Evolutionary conservation across 2,797 vertebrate genomes (phyloP), one percentile per base, ranked within the genome.

Genomic region (Falco cherrug): DNA sequence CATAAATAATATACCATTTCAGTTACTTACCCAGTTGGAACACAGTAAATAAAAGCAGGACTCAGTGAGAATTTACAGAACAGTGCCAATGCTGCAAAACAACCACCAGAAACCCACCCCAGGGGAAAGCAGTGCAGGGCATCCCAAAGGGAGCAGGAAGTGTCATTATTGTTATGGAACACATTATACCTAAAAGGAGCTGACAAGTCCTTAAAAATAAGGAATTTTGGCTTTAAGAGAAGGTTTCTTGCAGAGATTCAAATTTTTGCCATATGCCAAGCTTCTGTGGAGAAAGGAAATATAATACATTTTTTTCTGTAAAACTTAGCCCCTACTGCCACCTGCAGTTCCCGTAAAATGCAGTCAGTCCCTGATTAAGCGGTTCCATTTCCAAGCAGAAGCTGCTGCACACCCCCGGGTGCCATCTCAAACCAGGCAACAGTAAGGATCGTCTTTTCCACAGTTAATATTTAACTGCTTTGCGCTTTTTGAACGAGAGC

Each of bases 261-360:
- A 17, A 3, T 69, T 82, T 93, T 83, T 91, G 57, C 86, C 51
- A 64, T 29, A 61, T 76, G 81, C 43, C 37, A 77, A 59, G 37
- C 50, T 64, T 83, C 68, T 31, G 50, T 39, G 20, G 35, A 89
- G 56, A 83, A 54, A 31, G 47, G 48, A 63, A 78, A 61, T 13
- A 7, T 16, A 50, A 48, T 18, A 22, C 5, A 0, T 21, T 19
- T 57, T 71, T 61, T 68, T 39, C 74, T 19, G 4, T 28, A 84
- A 95, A 93, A 77, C 54, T 94, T 89, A 95, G 86, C 39, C 71
- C 47, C 68, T 96, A 47, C 92, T 97, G 96, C 96, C 97, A 96
- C 80, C 96, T 97, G 86, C 96, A 94, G 97, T 83, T 87, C 39
- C 39, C 57, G 54, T 37, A 39, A 60, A 93, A 79, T 4, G 9